These are phyloP conservation scores for Tetramorium simillimum DNA, from an alignment of 1,140 invertebrate species.

Conservation along the genomic window DNA sequence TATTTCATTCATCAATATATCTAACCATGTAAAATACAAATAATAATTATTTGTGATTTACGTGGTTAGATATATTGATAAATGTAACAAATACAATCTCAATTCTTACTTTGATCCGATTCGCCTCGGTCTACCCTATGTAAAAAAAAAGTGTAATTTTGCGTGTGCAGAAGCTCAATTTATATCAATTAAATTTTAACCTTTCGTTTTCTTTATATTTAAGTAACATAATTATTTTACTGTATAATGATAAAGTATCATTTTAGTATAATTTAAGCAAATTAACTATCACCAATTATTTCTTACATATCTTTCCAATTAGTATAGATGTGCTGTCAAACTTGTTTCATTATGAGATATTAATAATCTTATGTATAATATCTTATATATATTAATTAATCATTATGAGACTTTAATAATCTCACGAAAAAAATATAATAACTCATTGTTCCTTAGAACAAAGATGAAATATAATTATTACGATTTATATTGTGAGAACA, in stretches of 20 bases:
- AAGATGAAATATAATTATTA: not conserved
- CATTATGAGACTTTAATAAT: slow-evolving; percentile 26
- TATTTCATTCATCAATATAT: too few relatives aligned
- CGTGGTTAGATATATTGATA: too few relatives aligned
- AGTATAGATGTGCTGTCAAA: not conserved
- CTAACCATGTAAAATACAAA: too few relatives aligned
- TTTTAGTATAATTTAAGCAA: too few relatives aligned
- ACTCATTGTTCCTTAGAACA: slow-evolving; percentile 19
- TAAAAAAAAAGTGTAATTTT: too few relatives aligned
- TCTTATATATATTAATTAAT: too few relatives aligned
- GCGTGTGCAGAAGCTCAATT: not conserved
- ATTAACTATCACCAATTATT: not conserved
- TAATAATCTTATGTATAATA: too few relatives aligned
- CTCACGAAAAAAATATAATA: slow-evolving; percentile 7
- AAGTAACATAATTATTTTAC: not conserved
- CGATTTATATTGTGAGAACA: not conserved
- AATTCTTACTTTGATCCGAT: too few relatives aligned
- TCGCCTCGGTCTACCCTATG: too few relatives aligned
- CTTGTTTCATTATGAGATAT: not conserved
- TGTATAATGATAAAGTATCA: not conserved
- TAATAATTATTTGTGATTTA: too few relatives aligned
- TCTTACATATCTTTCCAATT: not conserved
- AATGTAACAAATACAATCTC: too few relatives aligned
- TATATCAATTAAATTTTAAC: not conserved
- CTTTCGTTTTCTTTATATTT: not conserved